Percentiles rank a stretch among this genome's conserved stretches.
Conservation (phyloP, 1,140 invertebrate species). For the Heliconius hermathena region DNA sequence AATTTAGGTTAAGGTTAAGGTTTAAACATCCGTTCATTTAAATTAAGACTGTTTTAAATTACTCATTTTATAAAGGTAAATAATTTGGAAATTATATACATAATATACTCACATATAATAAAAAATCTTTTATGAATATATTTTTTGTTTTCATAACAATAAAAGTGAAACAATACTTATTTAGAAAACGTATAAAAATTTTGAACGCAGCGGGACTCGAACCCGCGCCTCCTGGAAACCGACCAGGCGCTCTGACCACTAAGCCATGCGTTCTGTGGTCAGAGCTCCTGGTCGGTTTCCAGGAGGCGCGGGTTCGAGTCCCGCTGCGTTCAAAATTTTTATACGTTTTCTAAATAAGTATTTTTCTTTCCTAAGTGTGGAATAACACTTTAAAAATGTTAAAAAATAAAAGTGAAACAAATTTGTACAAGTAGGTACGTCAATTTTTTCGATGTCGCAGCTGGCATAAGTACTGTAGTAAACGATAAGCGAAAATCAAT, state of each 20-base stretch:
- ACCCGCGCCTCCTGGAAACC: too few relatives aligned
- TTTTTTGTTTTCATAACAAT: neutral
- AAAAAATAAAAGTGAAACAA: neutral
- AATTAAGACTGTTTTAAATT: constrained; percentile 24
- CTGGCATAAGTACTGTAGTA: constrained; percentile 49
- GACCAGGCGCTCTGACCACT: too few relatives aligned
- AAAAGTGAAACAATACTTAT: neutral
- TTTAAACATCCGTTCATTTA: neutral
- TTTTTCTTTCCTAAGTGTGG: too few relatives aligned
- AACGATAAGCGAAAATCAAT: constrained; percentile 70
- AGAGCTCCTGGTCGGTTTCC: too few relatives aligned
- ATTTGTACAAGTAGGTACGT: neutral
- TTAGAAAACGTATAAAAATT: too few relatives aligned
- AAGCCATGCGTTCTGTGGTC: too few relatives aligned
- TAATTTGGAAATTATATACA: constrained; percentile 8
- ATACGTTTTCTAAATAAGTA: too few relatives aligned
- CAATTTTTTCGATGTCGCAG: constrained; percentile 52
- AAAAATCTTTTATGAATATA: neutral
- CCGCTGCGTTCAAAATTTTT: too few relatives aligned
- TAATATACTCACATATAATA: neutral
- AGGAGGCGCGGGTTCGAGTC: too few relatives aligned
- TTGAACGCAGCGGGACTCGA: too few relatives aligned
- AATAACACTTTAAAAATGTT: too few relatives aligned
- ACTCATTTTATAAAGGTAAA: neutral
- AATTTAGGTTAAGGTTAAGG: constrained; percentile 2